phyloP scores from a whole-genome alignment of 2,113 vertebrate species.

The Cryptotis parvus region DNA sequence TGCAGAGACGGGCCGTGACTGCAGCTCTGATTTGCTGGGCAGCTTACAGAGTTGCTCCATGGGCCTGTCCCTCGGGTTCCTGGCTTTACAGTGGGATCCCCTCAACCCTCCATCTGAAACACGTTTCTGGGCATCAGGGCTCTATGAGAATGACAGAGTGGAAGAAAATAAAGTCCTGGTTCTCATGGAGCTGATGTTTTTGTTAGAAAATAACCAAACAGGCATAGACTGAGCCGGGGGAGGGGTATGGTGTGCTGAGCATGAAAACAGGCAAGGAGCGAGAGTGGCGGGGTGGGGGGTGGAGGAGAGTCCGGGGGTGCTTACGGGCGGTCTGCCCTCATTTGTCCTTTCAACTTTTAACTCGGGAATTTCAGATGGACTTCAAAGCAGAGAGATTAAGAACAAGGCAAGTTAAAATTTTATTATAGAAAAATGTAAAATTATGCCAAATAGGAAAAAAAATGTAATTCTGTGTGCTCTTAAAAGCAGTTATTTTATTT shows the following conservation, averaged over 20 bases:
- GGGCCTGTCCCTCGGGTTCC: neutral
- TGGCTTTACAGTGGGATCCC: constrained; percentile 7
- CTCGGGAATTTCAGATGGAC: constrained; percentile 21
- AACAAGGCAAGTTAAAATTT: neutral
- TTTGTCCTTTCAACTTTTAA: neutral
- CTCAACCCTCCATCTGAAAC: constrained; percentile 19
- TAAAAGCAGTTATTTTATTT: constrained; percentile 19
- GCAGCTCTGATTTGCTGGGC: neutral
- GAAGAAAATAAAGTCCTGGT: constrained; percentile 17
- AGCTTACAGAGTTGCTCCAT: neutral
- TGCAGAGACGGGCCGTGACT: neutral
- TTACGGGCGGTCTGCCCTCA: neutral
- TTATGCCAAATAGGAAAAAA: constrained; percentile 22
- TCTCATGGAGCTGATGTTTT: constrained; percentile 33
- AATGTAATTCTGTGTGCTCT: neutral
- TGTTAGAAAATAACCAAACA: neutral
- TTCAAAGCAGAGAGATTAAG: constrained; percentile 11
- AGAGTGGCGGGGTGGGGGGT: neutral
- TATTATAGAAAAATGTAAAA: constrained; percentile 35
- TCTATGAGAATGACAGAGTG: neutral
- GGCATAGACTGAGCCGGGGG: neutral
- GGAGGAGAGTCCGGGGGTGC: neutral
- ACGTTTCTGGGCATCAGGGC: neutral
- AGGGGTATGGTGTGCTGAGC: neutral
- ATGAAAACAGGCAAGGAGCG: neutral